Conservation (phyloP, 2,113 vertebrate genomes). For the Ondatra zibethicus region DNA sequence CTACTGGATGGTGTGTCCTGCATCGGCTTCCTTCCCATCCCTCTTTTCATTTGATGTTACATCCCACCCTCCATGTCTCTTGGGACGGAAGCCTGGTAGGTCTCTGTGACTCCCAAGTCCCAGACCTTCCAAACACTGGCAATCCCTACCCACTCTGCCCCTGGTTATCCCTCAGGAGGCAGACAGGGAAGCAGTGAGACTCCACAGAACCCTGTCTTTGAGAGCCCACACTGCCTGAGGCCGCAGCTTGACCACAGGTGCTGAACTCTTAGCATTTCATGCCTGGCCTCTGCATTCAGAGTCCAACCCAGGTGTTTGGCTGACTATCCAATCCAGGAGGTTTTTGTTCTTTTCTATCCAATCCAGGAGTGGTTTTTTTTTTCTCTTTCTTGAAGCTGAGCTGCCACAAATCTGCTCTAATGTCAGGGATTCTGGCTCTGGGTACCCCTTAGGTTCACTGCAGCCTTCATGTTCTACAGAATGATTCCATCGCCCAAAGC, state of each 20-base stretch:
- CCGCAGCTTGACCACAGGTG: background rate
- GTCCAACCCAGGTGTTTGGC: slow-evolving; percentile 75
- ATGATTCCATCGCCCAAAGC: background rate
- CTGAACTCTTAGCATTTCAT: slow-evolving; percentile 56
- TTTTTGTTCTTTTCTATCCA: background rate
- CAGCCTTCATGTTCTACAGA: slow-evolving; percentile 1
- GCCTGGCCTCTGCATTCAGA: slow-evolving; percentile 48
- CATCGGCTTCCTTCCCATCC: background rate
- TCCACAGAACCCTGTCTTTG: background rate
- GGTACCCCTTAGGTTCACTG: background rate
- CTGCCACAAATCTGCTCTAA: slow-evolving; percentile 8
- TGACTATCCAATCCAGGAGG: slow-evolving; percentile 6
- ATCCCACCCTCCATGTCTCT: background rate
- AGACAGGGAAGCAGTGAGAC: background rate
- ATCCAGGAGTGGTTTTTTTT: background rate
- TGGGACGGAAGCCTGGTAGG: slow-evolving; percentile 1
- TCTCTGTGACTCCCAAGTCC: background rate
- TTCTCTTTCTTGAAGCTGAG: background rate
- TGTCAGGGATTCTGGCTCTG: slow-evolving; percentile 5
- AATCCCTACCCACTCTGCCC: background rate
- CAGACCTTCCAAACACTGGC: background rate
- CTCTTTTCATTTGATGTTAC: background rate
- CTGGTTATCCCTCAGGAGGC: background rate
- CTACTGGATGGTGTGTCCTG: background rate
- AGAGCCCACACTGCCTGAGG: background rate